Evolutionary conservation across 2,797 vertebrate genomes (phyloP).

Genomic region (Sebastes hopkinsi): DNA sequence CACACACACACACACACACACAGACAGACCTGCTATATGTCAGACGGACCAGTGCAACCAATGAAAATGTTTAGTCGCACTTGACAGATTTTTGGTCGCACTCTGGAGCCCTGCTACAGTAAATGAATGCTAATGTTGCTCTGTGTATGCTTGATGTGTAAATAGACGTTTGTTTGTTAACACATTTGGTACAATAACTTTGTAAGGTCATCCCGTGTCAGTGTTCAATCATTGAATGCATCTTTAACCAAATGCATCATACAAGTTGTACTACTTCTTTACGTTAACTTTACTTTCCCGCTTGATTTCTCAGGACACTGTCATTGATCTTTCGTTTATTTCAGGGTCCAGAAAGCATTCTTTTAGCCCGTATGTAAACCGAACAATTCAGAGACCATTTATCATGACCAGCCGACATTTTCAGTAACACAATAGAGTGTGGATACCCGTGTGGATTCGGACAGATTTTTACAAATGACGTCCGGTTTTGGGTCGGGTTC

Average conservation of each 20-base stretch:
- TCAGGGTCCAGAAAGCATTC: neutral
- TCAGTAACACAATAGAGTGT: too few relatives aligned
- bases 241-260: neutral
- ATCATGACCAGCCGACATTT: neutral
- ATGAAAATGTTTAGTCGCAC: neutral
- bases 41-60: neutral
- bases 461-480: too few relatives aligned
- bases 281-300: neutral
- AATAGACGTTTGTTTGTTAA: neutral
- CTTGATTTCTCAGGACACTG: neutral
- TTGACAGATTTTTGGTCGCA: too few relatives aligned
- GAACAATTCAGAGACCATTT: neutral
- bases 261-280: neutral
- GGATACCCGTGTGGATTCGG: too few relatives aligned
- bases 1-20: neutral
- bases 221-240: neutral
- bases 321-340: neutral
- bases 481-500: too few relatives aligned
- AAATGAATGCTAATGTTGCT: neutral
- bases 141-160: neutral
- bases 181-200: neutral
- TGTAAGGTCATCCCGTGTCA: neutral
- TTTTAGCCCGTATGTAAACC: neutral
- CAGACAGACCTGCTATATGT: neutral
- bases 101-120: too few relatives aligned